Evolutionary conservation across 1,140 invertebrate genomes (phyloP), one percentile per base, ranked within the genome.

Genomic region (Meloidogyne exigua): DNA sequence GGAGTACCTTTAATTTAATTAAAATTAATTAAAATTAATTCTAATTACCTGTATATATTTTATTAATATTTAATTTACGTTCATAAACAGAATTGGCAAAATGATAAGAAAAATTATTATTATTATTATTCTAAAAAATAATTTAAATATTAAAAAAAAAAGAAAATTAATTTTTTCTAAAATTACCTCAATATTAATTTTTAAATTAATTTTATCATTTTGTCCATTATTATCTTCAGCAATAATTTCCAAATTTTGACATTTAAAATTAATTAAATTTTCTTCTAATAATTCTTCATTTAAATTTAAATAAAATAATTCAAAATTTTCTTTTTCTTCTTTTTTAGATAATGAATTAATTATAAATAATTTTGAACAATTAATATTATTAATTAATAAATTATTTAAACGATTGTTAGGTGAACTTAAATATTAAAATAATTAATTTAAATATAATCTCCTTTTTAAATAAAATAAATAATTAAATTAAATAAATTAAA

Each of bases 31-130:
- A 39, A 68, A 66, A 18, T 69, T 26, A 13, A 77, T 71, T 26
- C 7, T 42, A 36, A 66, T 3, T 32, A 32, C 77, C 77, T 4
- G 15, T 79, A 28, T 79, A 68, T 13, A 79, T 39, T 44, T 76
- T 75, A 42, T 79, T 67, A 68, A 64, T 68, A 32, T 44, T 44
- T 32, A 79, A 26, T 12, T 25, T 69, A 28, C 76, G 66, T 26
- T 68, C 68, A 72, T 79, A 79, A 5, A 68, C 12, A 10, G 11
- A 2, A 9, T 39, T 76, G 13, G 63, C 21, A 23, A 79, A 79
- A 18, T 28, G n/a, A n/a, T 26, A 66, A 15, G 39, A 39, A 57
- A 10, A 39, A 39, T 68, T 12, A 28, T 39, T 36, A 39, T 68
- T 12, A 28, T 39, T 36, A 18, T 18, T 66, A 36, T 70, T 67